phyloP scores from a whole-genome alignment of 2,797 vertebrate genomes.

The Protonibea diacanthus region DNA sequence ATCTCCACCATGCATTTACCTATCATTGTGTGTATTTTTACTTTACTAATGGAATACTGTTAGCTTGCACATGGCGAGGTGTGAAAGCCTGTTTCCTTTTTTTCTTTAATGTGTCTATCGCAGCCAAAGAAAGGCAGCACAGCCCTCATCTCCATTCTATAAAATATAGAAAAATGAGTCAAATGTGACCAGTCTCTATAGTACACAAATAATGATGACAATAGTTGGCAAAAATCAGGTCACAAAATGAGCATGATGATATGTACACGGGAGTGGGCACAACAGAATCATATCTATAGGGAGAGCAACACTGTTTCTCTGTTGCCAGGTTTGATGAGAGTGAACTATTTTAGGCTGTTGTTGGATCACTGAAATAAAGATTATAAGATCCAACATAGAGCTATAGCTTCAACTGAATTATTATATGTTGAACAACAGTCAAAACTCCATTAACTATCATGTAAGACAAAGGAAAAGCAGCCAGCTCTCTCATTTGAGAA shows the following conservation, averaged over 20 bases:
- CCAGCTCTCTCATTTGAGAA: neutral
- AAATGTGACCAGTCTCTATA: neutral
- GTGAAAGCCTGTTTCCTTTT: conserved; percentile 42
- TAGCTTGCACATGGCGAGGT: conserved; percentile 21
- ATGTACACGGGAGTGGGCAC: neutral
- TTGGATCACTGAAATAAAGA: conserved; percentile 5
- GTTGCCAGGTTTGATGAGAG: conserved; percentile 12
- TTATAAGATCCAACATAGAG: neutral
- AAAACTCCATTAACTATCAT: no score
- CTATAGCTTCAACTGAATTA: neutral
- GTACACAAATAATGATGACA: conserved; percentile 19
- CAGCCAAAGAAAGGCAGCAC: conserved; percentile 22
- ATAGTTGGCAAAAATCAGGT: conserved; percentile 27
- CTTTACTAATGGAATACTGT: conserved; percentile 29
- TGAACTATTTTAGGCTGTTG: neutral
- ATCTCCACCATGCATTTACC: neutral
- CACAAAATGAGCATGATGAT: conserved; percentile 18
- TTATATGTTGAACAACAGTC: no score
- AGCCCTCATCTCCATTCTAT: conserved; percentile 17
- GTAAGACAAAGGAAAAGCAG: neutral
- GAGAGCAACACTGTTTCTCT: conserved; percentile 8
- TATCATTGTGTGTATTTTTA: conserved; percentile 4
- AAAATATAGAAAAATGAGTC: conserved; percentile 16
- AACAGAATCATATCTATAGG: neutral
- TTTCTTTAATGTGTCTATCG: conserved; percentile 32